Evolutionary conservation across 2,113 vertebrate species (phyloP).

Genomic region (Melanerpes aurifrons): DNA sequence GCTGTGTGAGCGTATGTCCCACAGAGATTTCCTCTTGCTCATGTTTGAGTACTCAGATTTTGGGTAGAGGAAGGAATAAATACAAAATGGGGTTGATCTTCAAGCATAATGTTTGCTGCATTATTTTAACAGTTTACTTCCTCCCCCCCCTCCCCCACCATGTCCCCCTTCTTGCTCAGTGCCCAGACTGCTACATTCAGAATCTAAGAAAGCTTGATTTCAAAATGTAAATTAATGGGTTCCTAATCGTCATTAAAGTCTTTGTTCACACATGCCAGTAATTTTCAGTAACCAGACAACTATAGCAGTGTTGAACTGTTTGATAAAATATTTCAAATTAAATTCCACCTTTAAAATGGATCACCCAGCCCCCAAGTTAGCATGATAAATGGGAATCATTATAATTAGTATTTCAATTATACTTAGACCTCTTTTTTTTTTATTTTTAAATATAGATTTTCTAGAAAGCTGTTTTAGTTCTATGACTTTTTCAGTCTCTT

Average conservation of each 20-base stretch:
- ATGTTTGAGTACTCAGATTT: background rate
- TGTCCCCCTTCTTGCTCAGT: background rate
- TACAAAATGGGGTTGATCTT: background rate
- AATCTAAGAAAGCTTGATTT: background rate
- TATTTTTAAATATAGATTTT: background rate
- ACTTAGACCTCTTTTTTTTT: background rate
- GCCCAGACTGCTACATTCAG: background rate
- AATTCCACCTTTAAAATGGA: background rate
- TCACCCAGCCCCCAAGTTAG: background rate
- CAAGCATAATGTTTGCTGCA: background rate
- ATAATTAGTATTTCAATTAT: background rate
- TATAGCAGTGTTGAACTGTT: background rate
- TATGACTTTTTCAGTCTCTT: background rate
- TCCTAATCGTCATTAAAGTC: background rate
- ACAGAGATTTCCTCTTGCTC: background rate
- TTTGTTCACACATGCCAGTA: background rate
- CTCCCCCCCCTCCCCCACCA: background rate
- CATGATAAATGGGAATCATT: background rate
- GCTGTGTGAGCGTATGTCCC: background rate
- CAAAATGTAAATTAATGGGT: background rate
- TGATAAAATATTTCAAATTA: background rate
- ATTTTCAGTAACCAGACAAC: rapidly evolving
- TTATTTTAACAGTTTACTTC: background rate
- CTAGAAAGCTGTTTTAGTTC: background rate
- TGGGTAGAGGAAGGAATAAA: background rate